These are phyloP conservation scores for Smutsia temminckii DNA, from an alignment of 2,797 vertebrate genomes.

Conservation along the genomic window DNA sequence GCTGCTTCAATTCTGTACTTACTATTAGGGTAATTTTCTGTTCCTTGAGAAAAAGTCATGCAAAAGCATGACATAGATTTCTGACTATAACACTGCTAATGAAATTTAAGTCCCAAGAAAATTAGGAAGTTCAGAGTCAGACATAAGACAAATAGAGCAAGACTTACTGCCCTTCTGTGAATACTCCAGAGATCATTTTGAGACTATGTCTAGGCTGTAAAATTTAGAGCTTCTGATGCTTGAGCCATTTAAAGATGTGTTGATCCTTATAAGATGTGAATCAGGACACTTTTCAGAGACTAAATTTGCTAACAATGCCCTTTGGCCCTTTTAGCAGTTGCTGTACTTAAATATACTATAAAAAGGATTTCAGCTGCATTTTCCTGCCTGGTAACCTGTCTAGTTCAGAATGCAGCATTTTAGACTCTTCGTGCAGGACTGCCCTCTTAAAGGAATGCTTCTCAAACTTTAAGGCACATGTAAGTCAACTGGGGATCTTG, in stretches of 20 bases:
- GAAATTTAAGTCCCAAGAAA: conserved; percentile 39
- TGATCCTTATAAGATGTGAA: neutral
- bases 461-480: neutral
- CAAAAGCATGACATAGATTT: neutral
- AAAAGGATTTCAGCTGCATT: neutral
- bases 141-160: neutral
- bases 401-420: neutral
- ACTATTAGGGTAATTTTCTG: neutral
- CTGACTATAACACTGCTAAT: neutral
- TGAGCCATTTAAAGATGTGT: neutral
- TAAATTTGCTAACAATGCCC: neutral
- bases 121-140: conserved; percentile 10
- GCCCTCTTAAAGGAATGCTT: neutral
- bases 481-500: neutral
- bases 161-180: neutral
- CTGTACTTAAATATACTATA: neutral
- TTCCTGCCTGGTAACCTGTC: neutral
- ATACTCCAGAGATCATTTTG: neutral
- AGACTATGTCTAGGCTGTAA: neutral
- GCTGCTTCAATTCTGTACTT: neutral
- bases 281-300: neutral
- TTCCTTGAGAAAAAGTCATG: neutral
- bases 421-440: neutral
- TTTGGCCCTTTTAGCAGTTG: neutral
- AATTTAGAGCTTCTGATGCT: neutral